phyloP scores from a whole-genome alignment of 2,113 vertebrate genomes.

The Sarotherodon lohbergeri region DNA sequence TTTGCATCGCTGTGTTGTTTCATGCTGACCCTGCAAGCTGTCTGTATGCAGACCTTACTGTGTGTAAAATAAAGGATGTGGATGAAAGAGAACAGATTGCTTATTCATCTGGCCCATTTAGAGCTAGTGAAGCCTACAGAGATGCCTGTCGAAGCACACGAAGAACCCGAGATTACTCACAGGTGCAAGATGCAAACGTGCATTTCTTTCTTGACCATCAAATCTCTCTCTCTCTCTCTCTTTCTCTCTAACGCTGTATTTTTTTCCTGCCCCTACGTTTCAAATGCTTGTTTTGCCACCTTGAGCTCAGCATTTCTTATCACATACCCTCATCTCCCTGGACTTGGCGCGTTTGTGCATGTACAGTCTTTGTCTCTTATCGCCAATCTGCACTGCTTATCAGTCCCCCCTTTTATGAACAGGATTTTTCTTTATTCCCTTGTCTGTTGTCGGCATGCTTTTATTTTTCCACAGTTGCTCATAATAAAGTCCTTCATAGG shows the following conservation, averaged over 20 bases:
- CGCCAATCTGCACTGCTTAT: slow-evolving; percentile 67
- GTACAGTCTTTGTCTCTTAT: slow-evolving; percentile 73
- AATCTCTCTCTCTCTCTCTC: neutral
- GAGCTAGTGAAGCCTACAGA: slow-evolving; percentile 68
- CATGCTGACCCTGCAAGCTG: neutral
- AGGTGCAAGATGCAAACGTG: slow-evolving; percentile 56
- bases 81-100: slow-evolving; percentile 73
- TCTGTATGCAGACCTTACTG: neutral
- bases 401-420: slow-evolving; percentile 62
- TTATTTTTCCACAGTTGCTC: slow-evolving; percentile 50
- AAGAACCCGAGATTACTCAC: slow-evolving; percentile 51
- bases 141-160: slow-evolving; percentile 34
- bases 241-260: neutral
- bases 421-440: slow-evolving; percentile 37
- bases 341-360: slow-evolving; percentile 69
- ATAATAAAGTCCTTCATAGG: slow-evolving; percentile 33
- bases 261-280: slow-evolving; percentile 16
- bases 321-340: slow-evolving; percentile 56
- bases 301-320: slow-evolving; percentile 49
- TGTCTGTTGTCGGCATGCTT: slow-evolving; percentile 45
- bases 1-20: neutral
- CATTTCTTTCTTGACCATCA: neutral
- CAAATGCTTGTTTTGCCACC: slow-evolving; percentile 49
- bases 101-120: slow-evolving; percentile 69
- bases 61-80: slow-evolving; percentile 49